A percentile compares a stretch with the other conserved stretches of the same genome.
These are phyloP conservation scores for Brenthis daphne DNA, from an alignment of 2,888 invertebrate species.

Conservation along the genomic window DNA sequence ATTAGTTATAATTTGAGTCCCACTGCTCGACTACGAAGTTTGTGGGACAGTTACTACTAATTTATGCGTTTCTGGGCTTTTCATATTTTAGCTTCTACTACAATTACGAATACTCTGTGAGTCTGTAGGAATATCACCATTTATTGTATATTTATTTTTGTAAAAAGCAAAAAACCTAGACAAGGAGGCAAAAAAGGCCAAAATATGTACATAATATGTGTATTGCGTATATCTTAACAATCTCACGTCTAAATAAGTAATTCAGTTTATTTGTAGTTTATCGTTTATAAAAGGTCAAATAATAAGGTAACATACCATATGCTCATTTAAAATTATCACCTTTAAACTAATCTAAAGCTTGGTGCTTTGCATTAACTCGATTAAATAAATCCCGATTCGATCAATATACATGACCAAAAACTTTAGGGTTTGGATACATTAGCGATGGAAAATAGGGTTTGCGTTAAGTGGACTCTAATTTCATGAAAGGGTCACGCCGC, in stretches of 20 bases:
- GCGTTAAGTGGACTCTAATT: constrained; percentile 23
- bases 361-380: constrained; percentile 18
- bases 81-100: constrained; percentile 2
- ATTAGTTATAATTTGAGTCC: constrained; percentile 64
- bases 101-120: neutral
- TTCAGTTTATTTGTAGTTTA: too few relatives aligned
- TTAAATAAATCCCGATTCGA: constrained; percentile 15
- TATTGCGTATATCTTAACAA: too few relatives aligned
- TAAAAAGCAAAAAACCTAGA: too few relatives aligned
- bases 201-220: too few relatives aligned
- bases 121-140: neutral
- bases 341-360: neutral
- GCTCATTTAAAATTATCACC: neutral
- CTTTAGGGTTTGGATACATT: constrained; percentile 27
- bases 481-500: constrained; percentile 21
- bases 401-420: constrained; percentile 19
- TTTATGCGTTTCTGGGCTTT: constrained; percentile 9
- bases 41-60: constrained; percentile 21
- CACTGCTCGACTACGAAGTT: constrained; percentile 41
- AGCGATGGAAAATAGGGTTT: constrained; percentile 16
- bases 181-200: too few relatives aligned
- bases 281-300: too few relatives aligned
- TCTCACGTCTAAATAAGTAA: too few relatives aligned
- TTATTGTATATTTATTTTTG: too few relatives aligned
- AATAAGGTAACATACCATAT: too few relatives aligned